phyloP scores from a whole-genome alignment of 2,888 invertebrate species.

The Hofmannophila pseudospretella region DNA sequence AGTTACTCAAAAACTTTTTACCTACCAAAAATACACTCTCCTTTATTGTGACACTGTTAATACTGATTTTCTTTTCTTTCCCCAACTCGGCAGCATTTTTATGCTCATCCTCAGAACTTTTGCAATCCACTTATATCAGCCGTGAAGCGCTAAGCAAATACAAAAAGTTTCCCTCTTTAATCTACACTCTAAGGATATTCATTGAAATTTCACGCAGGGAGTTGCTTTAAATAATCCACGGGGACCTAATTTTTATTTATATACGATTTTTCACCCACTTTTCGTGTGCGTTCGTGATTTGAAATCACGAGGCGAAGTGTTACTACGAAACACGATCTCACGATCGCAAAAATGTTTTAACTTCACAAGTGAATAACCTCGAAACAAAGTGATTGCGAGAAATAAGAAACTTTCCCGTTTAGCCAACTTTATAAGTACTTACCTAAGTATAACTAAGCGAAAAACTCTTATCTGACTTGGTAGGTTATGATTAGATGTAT shows the following conservation, averaged over 20 bases:
- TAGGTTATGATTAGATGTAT: too few relatives aligned
- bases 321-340: constrained; percentile 7
- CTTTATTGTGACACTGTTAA: constrained; percentile 65
- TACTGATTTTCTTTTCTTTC: constrained; percentile 60
- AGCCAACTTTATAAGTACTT: too few relatives aligned
- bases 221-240: constrained; percentile 68
- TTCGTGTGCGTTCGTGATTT: constrained; percentile 23
- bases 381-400: too few relatives aligned
- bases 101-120: constrained; percentile 74
- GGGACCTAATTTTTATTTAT: constrained; percentile 48
- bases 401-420: too few relatives aligned
- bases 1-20: constrained; percentile 49
- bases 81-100: constrained; percentile 63
- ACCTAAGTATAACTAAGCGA: too few relatives aligned
- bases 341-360: neutral
- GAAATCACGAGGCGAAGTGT: constrained; percentile 18
- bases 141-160: constrained; percentile 74
- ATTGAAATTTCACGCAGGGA: constrained; percentile 63
- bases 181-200: constrained; percentile 71
- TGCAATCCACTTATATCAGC: constrained; percentile 77
- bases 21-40: constrained; percentile 58
- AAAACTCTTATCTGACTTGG: too few relatives aligned
- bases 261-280: constrained; percentile 31
- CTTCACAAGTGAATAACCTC: neutral
- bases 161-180: constrained; percentile 74